These are phyloP conservation scores for Oxyura jamaicensis DNA, from an alignment of 2,113 vertebrate genomes.

Conservation along the genomic window DNA sequence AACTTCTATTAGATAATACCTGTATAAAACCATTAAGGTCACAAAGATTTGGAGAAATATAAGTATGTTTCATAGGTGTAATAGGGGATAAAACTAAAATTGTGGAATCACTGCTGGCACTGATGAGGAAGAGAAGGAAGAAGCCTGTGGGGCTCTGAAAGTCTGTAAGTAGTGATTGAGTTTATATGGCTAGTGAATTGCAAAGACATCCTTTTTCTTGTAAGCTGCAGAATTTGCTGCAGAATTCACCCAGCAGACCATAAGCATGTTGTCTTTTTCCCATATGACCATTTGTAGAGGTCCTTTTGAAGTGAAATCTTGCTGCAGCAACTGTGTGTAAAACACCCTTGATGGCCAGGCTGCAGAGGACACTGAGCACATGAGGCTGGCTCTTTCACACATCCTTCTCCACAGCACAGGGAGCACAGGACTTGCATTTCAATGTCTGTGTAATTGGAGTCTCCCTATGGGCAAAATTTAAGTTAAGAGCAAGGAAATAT, in stretches of 20 bases:
- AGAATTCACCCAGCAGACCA: not conserved
- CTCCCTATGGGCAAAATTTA: not conserved
- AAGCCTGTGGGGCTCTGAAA: not conserved
- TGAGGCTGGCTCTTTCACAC: not conserved
- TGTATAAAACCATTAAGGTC: not conserved
- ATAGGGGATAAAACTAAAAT: not conserved
- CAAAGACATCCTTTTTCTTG: not conserved
- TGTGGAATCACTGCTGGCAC: not conserved
- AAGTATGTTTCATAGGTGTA: not conserved
- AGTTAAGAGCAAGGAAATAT: slow-evolving; percentile 31
- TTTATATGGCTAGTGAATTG: not conserved
- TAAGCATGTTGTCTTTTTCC: not conserved
- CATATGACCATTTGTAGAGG: not conserved
- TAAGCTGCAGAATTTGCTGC: not conserved
- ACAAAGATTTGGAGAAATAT: not conserved
- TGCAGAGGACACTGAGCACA: not conserved
- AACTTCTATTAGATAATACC: not conserved
- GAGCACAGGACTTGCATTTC: not conserved
- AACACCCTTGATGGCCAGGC: not conserved
- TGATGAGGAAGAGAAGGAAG: not conserved
- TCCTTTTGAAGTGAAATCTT: not conserved
- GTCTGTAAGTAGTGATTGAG: not conserved
- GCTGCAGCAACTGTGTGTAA: not conserved
- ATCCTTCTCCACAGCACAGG: not conserved
- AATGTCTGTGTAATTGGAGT: not conserved